Percentiles rank a stretch among this genome's conserved stretches.
phyloP scores from a whole-genome alignment of 2,888 invertebrate species.

The Cosmorhoe ocellata region DNA sequence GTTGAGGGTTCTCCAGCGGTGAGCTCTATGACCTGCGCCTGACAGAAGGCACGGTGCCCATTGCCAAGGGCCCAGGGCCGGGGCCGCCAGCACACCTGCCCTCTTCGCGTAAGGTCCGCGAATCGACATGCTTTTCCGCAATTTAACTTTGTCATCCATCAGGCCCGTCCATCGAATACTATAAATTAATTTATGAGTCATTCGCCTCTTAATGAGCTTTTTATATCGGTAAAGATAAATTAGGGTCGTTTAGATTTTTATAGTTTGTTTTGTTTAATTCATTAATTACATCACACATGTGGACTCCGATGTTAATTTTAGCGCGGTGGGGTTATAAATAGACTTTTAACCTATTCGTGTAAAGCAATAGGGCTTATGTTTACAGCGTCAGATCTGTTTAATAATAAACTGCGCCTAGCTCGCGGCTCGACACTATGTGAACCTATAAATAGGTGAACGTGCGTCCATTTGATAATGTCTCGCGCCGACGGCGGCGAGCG shows the following conservation, averaged over 20 bases:
- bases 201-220: constrained; percentile 16
- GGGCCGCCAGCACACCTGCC: no score
- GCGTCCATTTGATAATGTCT: not conserved
- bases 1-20: no score
- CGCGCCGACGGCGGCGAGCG: no score
- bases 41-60: no score
- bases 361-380: not conserved
- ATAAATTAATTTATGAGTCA: constrained; percentile 12
- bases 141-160: constrained; percentile 19
- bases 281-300: constrained; percentile 16
- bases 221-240: constrained; percentile 23
- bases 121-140: constrained; percentile 12
- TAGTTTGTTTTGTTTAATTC: constrained; percentile 22
- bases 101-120: constrained; percentile 11
- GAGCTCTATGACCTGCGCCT: no score
- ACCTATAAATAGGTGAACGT: constrained; percentile 29
- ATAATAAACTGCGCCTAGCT: constrained; percentile 18
- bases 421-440: constrained; percentile 10
- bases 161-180: constrained; percentile 1
- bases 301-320: constrained; percentile 8
- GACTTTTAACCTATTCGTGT: constrained; percentile 10
- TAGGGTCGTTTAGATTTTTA: constrained; percentile 17
- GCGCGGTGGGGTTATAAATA: constrained; percentile 13
- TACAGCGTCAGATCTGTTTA: constrained; percentile 11
- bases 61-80: no score